A percentile compares a stretch with the other conserved stretches of the same genome.
phyloP scores from a whole-genome alignment of 2,113 vertebrate species.

The Burhinus oedicnemus region DNA sequence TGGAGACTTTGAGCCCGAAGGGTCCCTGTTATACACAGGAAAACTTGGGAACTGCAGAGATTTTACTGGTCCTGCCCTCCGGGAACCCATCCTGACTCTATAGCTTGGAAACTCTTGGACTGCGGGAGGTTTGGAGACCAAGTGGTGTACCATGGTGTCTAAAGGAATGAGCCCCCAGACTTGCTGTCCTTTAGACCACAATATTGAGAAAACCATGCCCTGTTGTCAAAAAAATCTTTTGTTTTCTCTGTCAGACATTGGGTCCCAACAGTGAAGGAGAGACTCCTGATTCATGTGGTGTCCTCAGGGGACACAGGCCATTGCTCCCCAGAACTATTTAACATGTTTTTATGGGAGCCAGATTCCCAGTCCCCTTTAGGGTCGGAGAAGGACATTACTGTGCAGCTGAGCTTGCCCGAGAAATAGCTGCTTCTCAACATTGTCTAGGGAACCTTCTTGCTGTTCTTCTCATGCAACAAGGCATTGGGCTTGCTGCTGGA shows the following conservation, averaged over 20 bases:
- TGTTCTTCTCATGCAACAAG: neutral
- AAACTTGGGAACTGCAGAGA: neutral
- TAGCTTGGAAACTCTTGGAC: neutral
- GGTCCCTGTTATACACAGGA: neutral
- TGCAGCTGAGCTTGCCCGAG: neutral
- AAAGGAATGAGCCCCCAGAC: neutral
- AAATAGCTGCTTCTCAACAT: neutral
- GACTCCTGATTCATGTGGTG: neutral
- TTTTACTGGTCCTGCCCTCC: neutral
- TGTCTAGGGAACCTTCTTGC: fast-evolving
- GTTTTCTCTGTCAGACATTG: neutral
- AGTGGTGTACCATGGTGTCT: too few species aligned
- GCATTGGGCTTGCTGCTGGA: neutral
- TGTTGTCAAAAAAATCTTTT: neutral
- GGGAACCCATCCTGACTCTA: neutral
- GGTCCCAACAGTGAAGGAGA: neutral
- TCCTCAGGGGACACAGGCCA: fast-evolving
- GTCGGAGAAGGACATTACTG: neutral
- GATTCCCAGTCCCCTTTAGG: neutral
- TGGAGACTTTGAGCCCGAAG: neutral
- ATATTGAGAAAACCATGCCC: neutral
- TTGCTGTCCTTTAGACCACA: fast-evolving
- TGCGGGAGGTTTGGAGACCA: neutral
- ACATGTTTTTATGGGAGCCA: too few species aligned
- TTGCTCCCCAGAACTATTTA: neutral